phyloP scores from a whole-genome alignment of 2,113 vertebrate genomes.

The Dascyllus trimaculatus region DNA sequence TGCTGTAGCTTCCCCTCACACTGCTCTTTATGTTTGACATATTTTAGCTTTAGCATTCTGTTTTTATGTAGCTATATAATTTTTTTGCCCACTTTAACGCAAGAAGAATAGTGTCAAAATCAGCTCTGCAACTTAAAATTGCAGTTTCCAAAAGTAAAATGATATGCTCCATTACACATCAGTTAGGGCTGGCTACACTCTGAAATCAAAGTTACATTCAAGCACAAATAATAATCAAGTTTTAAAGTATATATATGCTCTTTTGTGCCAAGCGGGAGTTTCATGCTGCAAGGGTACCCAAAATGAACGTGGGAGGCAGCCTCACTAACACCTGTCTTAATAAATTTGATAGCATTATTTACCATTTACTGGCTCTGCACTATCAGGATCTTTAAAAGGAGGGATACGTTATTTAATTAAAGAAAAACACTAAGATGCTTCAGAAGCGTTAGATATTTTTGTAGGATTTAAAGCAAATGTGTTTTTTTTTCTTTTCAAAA shows the following conservation, averaged over 20 bases:
- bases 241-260: too few species aligned
- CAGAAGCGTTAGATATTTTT: not conserved
- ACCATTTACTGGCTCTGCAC: slow-evolving; percentile 11
- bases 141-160: too few species aligned
- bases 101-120: not conserved
- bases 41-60: slow-evolving; percentile 1
- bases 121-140: not conserved
- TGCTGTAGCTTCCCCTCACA: not conserved
- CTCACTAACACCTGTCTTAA: slow-evolving; percentile 32
- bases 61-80: not conserved
- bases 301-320: not conserved
- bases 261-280: too few species aligned
- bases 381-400: not conserved
- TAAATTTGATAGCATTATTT: slow-evolving; percentile 23
- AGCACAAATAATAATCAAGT: too few species aligned
- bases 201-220: too few species aligned
- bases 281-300: too few species aligned
- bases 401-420: not conserved
- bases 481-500: too few species aligned
- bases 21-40: slow-evolving; percentile 7
- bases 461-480: not conserved
- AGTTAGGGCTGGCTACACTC: too few species aligned
- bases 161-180: too few species aligned
- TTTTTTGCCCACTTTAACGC: not conserved
- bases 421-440: not conserved